Percentiles rank a stretch among this genome's conserved stretches.
Conservation (phyloP, 2,888 invertebrate species). For the Poecilobothrus nobilitatus region DNA sequence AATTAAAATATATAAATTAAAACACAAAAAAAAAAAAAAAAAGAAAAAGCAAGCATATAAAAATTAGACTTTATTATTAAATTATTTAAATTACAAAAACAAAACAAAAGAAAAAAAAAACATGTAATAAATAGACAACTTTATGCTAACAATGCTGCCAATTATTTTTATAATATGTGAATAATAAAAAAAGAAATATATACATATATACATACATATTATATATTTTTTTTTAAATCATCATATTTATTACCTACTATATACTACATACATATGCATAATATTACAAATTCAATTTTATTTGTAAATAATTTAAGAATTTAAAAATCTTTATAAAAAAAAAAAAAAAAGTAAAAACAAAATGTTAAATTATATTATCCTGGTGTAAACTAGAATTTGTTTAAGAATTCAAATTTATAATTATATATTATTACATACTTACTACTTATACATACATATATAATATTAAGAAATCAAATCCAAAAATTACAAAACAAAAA, state of each 20-base stretch:
- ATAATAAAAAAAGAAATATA: neutral
- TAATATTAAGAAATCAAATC: too few relatives aligned
- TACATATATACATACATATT: neutral
- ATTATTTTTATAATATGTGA: neutral
- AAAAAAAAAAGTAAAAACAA: neutral
- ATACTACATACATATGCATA: neutral
- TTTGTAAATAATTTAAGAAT: neutral
- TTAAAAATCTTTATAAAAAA: neutral
- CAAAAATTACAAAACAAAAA: too few relatives aligned
- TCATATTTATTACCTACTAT: too few relatives aligned
- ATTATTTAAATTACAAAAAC: too few relatives aligned
- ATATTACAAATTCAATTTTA: neutral
- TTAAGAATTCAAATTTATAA: neutral
- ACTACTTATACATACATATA: too few relatives aligned
- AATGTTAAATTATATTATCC: neutral
- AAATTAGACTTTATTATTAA: too few relatives aligned
- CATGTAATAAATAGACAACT: neutral
- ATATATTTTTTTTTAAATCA: too few relatives aligned
- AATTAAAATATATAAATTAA: too few relatives aligned
- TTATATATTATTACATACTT: neutral
- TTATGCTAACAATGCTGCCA: slow-evolving; percentile 1
- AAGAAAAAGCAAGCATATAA: too few relatives aligned
- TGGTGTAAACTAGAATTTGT: slow-evolving; percentile 1
- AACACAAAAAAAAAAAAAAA: too few relatives aligned
- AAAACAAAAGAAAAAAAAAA: neutral